These are phyloP conservation scores for Orussus abietinus DNA, from an alignment of 1,140 invertebrate genomes.

Conservation along the genomic window DNA sequence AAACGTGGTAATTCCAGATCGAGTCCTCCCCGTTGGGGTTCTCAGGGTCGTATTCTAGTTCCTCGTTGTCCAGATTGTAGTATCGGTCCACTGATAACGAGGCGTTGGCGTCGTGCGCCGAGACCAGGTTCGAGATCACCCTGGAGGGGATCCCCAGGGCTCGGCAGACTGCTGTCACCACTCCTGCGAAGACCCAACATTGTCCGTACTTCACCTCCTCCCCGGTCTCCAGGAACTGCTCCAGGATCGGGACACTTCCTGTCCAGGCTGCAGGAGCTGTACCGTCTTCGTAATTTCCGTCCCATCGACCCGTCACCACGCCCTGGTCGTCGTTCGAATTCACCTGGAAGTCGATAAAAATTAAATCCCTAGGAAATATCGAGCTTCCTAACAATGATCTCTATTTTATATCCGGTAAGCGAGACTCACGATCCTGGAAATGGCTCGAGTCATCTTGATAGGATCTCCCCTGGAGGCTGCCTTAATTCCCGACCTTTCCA, in stretches of 20 bases:
- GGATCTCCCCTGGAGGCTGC: constrained; percentile 63
- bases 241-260: constrained; percentile 57
- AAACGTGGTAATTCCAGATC: constrained; percentile 68
- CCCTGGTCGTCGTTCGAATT: constrained; percentile 61
- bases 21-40: constrained; percentile 34
- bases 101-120: constrained; percentile 62
- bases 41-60: constrained; percentile 42
- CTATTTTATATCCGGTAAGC: constrained; percentile 8
- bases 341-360: constrained; percentile 45
- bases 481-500: constrained; percentile 50
- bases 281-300: constrained; percentile 62
- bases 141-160: constrained; percentile 61
- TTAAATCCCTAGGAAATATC: not conserved
- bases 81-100: constrained; percentile 62
- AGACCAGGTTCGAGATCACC: constrained; percentile 60
- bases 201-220: constrained; percentile 63
- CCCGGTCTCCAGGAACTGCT: constrained; percentile 53
- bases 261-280: constrained; percentile 57
- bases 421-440: constrained; percentile 64
- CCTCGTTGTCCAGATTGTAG: constrained; percentile 51
- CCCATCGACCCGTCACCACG: constrained; percentile 62
- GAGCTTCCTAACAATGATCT: no score
- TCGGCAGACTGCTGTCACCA: constrained; percentile 59
- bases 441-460: constrained; percentile 63
- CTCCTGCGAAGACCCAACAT: constrained; percentile 68